Evolutionary conservation across 2,888 invertebrate genomes (phyloP).

Genomic region (Cacoxenus indagator): DNA sequence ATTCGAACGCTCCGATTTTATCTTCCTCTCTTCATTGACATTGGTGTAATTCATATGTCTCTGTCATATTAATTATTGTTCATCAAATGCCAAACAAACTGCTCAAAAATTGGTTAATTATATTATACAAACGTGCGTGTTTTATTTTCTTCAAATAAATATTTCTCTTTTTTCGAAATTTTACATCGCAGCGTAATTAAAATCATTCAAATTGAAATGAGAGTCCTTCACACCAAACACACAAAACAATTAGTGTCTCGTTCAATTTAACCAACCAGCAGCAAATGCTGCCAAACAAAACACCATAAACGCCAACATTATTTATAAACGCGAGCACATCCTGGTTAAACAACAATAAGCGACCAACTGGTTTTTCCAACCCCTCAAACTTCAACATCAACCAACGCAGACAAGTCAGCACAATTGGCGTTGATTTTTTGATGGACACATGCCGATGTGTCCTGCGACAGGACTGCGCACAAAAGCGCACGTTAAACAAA

Average conservation of each 20-base stretch:
- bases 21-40: no score
- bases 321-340: conserved; percentile 1
- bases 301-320: conserved; percentile 31
- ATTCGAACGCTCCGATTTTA: background rate
- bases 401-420: background rate
- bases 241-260: conserved; percentile 57
- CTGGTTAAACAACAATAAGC: background rate
- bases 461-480: conserved; percentile 46
- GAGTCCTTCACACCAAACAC: conserved; percentile 31
- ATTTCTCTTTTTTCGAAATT: conserved; percentile 25
- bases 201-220: conserved; percentile 4
- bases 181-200: conserved; percentile 24
- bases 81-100: conserved; percentile 53
- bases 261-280: conserved; percentile 42
- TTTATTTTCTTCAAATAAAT: background rate
- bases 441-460: conserved; percentile 45
- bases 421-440: conserved; percentile 37
- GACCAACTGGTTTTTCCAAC: conserved; percentile 37
- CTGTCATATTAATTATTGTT: background rate
- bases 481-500: conserved; percentile 42
- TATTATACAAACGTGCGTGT: conserved; percentile 17
- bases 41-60: background rate
- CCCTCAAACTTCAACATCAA: background rate
- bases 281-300: conserved; percentile 20
- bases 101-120: conserved; percentile 59